These are phyloP conservation scores for Mesorhabditis belari DNA, from an alignment of 2,888 invertebrate genomes.

Conservation along the genomic window DNA sequence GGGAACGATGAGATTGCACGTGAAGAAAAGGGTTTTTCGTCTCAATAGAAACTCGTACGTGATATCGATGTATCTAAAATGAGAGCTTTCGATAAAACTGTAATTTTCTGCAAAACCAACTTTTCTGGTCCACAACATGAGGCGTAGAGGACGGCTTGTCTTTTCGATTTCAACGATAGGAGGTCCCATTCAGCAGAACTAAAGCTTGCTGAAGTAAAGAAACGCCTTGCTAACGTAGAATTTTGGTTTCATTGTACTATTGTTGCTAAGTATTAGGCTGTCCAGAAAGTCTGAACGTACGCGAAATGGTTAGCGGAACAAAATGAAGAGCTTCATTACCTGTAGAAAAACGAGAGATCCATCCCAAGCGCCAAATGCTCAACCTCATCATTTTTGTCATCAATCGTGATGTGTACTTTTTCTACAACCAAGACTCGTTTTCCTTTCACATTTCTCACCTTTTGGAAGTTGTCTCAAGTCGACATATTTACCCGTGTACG, in stretches of 20 bases:
- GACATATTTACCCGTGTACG: constrained; percentile 49
- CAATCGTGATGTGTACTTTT: constrained; percentile 21
- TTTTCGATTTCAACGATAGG: constrained; percentile 41
- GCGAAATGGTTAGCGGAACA: background rate
- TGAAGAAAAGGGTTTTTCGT: constrained; percentile 51
- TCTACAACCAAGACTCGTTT: background rate
- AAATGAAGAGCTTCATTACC: constrained; percentile 13
- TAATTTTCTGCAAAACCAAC: background rate
- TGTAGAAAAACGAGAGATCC: constrained; percentile 52
- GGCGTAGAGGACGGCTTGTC: constrained; percentile 50
- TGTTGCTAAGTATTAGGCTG: no score
- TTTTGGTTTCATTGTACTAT: no score
- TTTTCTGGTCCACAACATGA: constrained; percentile 53
- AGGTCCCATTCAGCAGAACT: constrained; percentile 54
- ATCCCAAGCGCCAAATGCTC: constrained; percentile 51
- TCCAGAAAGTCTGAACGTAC: no score
- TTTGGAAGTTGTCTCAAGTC: constrained; percentile 39
- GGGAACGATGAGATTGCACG: constrained; percentile 51
- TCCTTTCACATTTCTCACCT: background rate
- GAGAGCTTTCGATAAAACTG: background rate
- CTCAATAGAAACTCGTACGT: constrained; percentile 13
- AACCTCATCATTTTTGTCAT: constrained; percentile 30
- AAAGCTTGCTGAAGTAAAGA: constrained; percentile 1
- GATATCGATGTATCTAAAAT: background rate
- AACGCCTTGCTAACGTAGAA: no score